Evolutionary conservation across 2,797 vertebrate species (phyloP).

Genomic region (Sebastes wilsoni): DNA sequence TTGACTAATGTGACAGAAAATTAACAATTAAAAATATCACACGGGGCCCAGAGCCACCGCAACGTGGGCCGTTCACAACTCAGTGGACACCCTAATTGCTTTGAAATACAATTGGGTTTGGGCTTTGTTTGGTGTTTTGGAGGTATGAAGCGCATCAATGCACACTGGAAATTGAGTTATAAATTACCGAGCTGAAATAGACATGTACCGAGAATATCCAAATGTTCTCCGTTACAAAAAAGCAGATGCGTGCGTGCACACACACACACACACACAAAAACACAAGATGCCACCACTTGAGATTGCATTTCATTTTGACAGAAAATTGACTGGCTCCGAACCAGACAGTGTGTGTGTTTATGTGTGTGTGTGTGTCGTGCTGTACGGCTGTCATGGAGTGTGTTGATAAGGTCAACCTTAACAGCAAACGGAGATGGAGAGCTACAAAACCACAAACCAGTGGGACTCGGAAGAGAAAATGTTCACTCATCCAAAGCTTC

Average conservation of each 20-base stretch:
- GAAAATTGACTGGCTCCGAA: constrained; percentile 62
- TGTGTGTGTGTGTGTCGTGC: constrained; percentile 33
- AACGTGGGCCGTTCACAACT: constrained; percentile 75
- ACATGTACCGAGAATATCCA: constrained; percentile 76
- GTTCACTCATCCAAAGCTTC: constrained; percentile 60
- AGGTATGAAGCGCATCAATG: constrained; percentile 75
- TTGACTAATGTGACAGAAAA: constrained; percentile 83
- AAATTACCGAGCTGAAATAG: constrained; percentile 81
- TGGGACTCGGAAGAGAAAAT: constrained; percentile 54
- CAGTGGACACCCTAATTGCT: constrained; percentile 82
- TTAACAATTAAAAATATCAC: constrained; percentile 82
- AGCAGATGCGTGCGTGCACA: constrained; percentile 19
- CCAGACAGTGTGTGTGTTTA: constrained; percentile 8
- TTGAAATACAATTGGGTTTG: constrained; percentile 80
- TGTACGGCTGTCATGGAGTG: constrained; percentile 51
- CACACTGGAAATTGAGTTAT: constrained; percentile 83
- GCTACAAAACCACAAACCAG: constrained; percentile 50
- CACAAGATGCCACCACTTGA: constrained; percentile 20
- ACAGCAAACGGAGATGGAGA: constrained; percentile 65
- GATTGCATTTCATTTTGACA: constrained; percentile 59
- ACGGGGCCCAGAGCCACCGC: constrained; percentile 58
- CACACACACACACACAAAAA: constrained; percentile 8
- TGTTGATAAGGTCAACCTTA: constrained; percentile 77
- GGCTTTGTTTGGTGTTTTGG: constrained; percentile 82
- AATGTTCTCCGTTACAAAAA: constrained; percentile 43